Conservation (phyloP, 2,888 invertebrate genomes). For the Ectemnius cavifrons region DNA sequence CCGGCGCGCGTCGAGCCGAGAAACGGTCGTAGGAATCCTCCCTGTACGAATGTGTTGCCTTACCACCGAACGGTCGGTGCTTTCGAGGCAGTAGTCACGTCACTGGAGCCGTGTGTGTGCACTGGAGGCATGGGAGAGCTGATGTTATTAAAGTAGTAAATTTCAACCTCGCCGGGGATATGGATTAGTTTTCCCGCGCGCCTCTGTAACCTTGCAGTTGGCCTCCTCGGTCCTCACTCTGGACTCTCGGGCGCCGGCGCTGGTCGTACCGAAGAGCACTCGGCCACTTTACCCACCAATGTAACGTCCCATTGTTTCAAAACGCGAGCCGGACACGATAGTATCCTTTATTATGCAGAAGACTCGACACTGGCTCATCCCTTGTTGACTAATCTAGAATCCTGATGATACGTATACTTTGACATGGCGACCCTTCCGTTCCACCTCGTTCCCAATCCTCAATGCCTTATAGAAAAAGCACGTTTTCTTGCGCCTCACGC, state of each 20-base stretch:
- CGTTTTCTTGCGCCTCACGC: no score
- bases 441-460: no score
- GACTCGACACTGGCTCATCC: neutral
- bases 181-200: constrained; percentile 63
- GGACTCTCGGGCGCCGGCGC: neutral
- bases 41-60: no score
- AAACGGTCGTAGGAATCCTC: no score
- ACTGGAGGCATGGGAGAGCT: constrained; percentile 28
- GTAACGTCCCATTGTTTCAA: constrained; percentile 45
- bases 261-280: constrained; percentile 14
- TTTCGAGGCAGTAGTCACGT: constrained; percentile 2
- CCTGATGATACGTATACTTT: no score
- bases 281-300: constrained; percentile 41
- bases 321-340: constrained; percentile 13
- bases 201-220: neutral
- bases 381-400: no score
- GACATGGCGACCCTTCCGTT: no score
- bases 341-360: neutral
- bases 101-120: constrained; percentile 12
- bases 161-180: constrained; percentile 63
- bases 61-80: no score
- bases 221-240: constrained; percentile 26
- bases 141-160: constrained; percentile 71
- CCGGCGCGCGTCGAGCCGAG: no score
- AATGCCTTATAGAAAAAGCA: no score